Conservation (phyloP, 2,888 invertebrate species). For the Hanleya hanleyi region DNA sequence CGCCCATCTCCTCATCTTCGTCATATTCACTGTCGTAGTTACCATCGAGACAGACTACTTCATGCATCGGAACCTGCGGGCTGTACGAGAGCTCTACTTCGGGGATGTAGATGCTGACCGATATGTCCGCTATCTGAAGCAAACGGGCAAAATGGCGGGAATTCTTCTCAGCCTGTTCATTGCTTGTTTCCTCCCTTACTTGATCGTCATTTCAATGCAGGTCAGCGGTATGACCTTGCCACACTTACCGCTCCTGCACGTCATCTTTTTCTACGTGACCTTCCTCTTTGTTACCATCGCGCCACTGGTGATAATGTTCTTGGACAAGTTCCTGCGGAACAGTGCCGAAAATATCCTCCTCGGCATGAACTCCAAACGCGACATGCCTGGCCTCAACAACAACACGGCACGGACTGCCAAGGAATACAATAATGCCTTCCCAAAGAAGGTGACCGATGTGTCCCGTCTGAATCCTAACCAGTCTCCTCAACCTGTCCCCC, state of each 20-base stretch:
- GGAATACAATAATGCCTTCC: neutral
- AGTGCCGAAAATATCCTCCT: neutral
- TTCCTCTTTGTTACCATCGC: neutral
- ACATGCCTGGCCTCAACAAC: neutral
- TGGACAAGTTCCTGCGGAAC: neutral
- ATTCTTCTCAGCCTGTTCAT: neutral
- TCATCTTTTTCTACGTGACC: neutral
- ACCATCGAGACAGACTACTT: neutral
- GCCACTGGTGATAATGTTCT: neutral
- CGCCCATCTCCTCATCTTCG: neutral
- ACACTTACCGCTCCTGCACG: neutral
- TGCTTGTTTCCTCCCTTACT: neutral
- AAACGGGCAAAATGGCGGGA: neutral
- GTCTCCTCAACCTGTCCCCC: neutral
- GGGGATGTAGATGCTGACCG: conserved; percentile 1
- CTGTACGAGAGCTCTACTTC: neutral
- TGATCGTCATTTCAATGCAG: neutral
- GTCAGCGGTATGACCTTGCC: neutral
- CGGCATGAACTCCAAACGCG: neutral
- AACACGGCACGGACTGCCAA: neutral
- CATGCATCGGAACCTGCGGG: neutral
- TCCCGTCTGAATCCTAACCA: neutral
- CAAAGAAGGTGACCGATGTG: neutral
- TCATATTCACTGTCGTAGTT: neutral
- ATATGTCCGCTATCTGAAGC: neutral